Conservation (phyloP, 1,140 invertebrate genomes). For the Scaptomyza pallida region DNA sequence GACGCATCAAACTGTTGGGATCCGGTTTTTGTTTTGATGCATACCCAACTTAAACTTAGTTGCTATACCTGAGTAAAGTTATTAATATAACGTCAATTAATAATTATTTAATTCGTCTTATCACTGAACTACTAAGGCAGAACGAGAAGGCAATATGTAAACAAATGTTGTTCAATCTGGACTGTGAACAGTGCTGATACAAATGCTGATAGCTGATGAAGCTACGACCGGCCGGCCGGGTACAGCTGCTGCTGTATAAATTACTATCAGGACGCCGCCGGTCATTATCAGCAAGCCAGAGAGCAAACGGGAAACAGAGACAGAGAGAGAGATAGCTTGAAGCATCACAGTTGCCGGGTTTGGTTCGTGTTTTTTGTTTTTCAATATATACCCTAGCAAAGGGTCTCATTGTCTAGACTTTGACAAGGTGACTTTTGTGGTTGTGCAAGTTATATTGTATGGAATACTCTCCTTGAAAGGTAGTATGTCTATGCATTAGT, state of each 20-base stretch:
- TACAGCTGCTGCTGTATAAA: slow-evolving; percentile 75
- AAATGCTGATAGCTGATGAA: slow-evolving; percentile 36
- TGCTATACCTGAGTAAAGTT: slow-evolving; percentile 6
- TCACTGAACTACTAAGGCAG: neutral
- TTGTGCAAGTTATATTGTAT: too few species aligned
- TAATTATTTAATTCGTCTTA: slow-evolving; percentile 2
- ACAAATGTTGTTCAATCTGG: slow-evolving; percentile 14
- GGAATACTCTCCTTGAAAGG: too few species aligned
- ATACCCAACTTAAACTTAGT: slow-evolving; percentile 1
- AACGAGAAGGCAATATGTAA: slow-evolving; percentile 29
- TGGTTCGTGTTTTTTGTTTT: slow-evolving; percentile 22
- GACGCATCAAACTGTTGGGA: slow-evolving; percentile 5
- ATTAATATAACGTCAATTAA: neutral
- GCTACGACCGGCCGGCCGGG: slow-evolving; percentile 19
- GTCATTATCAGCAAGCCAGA: slow-evolving; percentile 48
- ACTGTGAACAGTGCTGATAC: slow-evolving; percentile 10
- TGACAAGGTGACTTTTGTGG: neutral
- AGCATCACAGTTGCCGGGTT: slow-evolving; percentile 53
- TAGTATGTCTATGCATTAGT: too few species aligned
- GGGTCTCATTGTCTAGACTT: neutral
- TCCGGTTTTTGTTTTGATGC: slow-evolving; percentile 33
- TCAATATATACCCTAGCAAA: slow-evolving; percentile 1
- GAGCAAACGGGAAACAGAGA: slow-evolving; percentile 14
- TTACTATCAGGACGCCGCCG: slow-evolving; percentile 67
- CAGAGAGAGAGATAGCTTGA: slow-evolving; percentile 42